Base-by-base conservation (phyloP, 2,113 vertebrate species). In the Pterophyllum scalare region DNA sequence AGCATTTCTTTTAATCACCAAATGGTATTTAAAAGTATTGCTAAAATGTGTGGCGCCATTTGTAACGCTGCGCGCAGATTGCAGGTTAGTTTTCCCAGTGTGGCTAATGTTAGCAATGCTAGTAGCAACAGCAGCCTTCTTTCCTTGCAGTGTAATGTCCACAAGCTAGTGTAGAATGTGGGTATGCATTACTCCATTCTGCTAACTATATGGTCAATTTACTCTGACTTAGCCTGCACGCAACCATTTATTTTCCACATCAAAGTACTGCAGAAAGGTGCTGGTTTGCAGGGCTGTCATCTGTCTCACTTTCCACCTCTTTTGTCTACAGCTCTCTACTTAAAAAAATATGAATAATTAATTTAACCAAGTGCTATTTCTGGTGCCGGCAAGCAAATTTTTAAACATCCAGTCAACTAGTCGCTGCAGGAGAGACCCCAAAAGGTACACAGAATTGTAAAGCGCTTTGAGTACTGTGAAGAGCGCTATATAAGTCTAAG, bases 281-380 rank as follows among this genome's bases (percentile, higher is more conserved):
- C 38, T 49, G 65, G 24, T 70, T 24, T 49, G 65, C 15, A 70
- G 43, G 24, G 10, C 43, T 70, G 40, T 70, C 65, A 3, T 49
- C 11, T 2, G 46, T 49, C 26, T 70, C 43, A 46, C 40, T 46
- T 0, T 67, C 8, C 8, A 46, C 64, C 40, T 67, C 28, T 14
- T 67, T 67, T 70, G 24, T 52, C 40, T 70, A 12, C 65, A 49
- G 65, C 10, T 20, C 43, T 70, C 15, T 49, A 49, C 40, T 28
- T 31, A 49, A 70, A 28, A 52, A 49, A 70, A 49, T 49, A 70
- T 70, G 65, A 70, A 70, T 28, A 70, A 70, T 70, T 70, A 20
- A 24, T 5, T 12, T 70, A 49, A 70, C 24, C 43, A 28, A 49
- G 15, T 3, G 6, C 64, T 70, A 24, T 43, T 49, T 49, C 40